Evolutionary conservation across 2,797 vertebrate genomes (phyloP), one percentile per base, ranked within the genome.

Genomic region (Tragopan temminckii): DNA sequence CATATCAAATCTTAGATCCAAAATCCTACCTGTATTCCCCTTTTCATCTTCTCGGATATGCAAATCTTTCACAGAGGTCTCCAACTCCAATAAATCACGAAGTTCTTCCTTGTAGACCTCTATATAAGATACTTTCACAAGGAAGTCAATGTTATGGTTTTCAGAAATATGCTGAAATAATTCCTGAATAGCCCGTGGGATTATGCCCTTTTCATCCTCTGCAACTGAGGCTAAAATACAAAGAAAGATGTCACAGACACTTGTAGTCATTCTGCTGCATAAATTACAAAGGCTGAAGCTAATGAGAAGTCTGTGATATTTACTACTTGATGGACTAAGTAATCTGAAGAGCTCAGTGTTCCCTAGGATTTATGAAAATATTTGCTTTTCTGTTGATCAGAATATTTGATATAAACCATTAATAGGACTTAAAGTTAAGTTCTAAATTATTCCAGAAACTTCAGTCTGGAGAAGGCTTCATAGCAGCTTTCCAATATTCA

Each of bases 101-200:
- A 99, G 98, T 67, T 99, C 98, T 96, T 99, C 99, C 86, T 94
- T 98, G 96, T 99, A 99, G 23, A 99, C 97, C 96, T 99, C 99
- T 94, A 99, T 97, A 27, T 99, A 99, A 2, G 99, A 99, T 38
- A 99, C 97, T 94, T 97, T 98, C 77, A 99, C 96, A 18, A 31
- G 89, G 94, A 97, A 98, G 40, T 98, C 96, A 74, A 69, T 94
- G 85, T 95, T 95, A 78, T 50, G 75, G 48, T 98, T 98, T 96
- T 98, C 97, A 75, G 87, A 98, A 96, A 99, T 97, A 88, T 93
- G 96, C 48, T 96, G 89, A 97, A 99, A 99, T 97, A 99, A 94
- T 96, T 99, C 98, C 83, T 98, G 98, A 91, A 98, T 98, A 72
- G 99, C 98, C 17, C 97, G 97, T 90, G 98, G 98, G 90, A 99